Conservation (phyloP, 2,888 invertebrate genomes). For the Chymomyza amoena region DNA sequence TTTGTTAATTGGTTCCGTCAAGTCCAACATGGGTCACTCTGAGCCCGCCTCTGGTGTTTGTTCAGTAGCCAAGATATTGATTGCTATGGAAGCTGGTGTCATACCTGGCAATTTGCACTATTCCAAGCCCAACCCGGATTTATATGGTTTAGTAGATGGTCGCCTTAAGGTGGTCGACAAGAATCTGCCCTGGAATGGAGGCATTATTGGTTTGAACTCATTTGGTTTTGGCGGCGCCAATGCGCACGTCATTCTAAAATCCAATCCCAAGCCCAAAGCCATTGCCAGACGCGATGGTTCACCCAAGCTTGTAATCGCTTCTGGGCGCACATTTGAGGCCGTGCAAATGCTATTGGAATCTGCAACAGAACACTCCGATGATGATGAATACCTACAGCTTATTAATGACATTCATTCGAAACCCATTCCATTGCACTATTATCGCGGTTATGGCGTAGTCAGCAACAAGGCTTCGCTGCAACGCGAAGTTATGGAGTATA, state of each 20-base stretch:
- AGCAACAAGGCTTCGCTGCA: constrained; percentile 79
- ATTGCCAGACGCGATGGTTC: constrained; percentile 81
- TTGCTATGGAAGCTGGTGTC: constrained; percentile 94
- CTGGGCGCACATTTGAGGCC: constrained; percentile 91
- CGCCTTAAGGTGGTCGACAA: constrained; percentile 92
- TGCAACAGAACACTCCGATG: constrained; percentile 82
- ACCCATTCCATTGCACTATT: constrained; percentile 87
- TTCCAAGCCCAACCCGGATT: constrained; percentile 90
- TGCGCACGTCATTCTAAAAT: constrained; percentile 92
- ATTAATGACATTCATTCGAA: constrained; percentile 86
- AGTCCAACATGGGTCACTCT: constrained; percentile 99
- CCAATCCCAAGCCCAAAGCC: constrained; percentile 85
- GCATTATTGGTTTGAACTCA: constrained; percentile 95
- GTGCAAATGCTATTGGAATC: constrained; percentile 84
- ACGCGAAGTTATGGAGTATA: constrained; percentile 80
- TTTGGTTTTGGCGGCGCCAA: constrained; percentile 99
- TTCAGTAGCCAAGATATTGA: constrained; percentile 92
- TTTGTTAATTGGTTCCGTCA: constrained; percentile 95
- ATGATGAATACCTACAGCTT: constrained; percentile 87
- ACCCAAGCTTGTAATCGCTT: constrained; percentile 86
- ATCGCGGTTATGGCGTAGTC: constrained; percentile 90
- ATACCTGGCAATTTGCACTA: constrained; percentile 97
- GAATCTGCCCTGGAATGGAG: constrained; percentile 91
- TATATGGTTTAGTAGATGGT: constrained; percentile 94
- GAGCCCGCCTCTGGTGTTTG: constrained; percentile 96